phyloP scores from a whole-genome alignment of 2,888 invertebrate genomes.

The Leucoptera coffeella region DNA sequence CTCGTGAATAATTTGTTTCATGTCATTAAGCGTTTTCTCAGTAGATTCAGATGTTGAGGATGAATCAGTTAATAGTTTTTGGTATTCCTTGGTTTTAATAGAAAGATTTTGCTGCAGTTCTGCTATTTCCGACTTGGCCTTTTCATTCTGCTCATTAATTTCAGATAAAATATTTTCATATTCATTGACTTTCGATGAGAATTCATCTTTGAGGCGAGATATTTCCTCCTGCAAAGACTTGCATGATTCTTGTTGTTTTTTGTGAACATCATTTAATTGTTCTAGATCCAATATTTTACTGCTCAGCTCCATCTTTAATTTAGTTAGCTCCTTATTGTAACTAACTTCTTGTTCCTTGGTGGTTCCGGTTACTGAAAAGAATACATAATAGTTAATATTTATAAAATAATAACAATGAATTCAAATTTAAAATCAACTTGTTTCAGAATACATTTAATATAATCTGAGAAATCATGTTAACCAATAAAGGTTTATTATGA shows the following conservation, averaged over 20 bases:
- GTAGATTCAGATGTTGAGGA: conserved; percentile 25
- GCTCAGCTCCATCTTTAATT: conserved; percentile 49
- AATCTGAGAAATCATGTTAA: no score
- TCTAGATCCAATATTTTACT: conserved; percentile 50
- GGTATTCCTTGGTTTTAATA: conserved; percentile 30
- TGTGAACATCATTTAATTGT: conserved; percentile 32
- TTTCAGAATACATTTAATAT: no score
- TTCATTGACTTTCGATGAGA: conserved; percentile 33
- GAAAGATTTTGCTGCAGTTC: conserved; percentile 29
- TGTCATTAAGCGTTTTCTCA: conserved; percentile 35
- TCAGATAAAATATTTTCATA: conserved; percentile 37
- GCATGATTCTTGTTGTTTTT: conserved; percentile 25
- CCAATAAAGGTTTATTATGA: no score
- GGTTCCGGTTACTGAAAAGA: conserved; percentile 28
- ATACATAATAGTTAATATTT: background rate
- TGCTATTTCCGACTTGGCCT: conserved; percentile 29
- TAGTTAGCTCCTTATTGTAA: conserved; percentile 43
- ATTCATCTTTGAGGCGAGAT: conserved; percentile 24
- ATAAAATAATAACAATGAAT: no score
- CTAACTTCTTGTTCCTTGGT: conserved; percentile 44
- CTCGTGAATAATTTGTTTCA: conserved; percentile 42
- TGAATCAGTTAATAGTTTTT: conserved; percentile 28
- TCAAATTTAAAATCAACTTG: no score
- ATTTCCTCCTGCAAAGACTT: conserved; percentile 35
- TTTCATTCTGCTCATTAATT: conserved; percentile 32